Evolutionary conservation across 2,888 invertebrate genomes (phyloP), one percentile per base, ranked within the genome.

Genomic region (Cyclophora punctaria): DNA sequence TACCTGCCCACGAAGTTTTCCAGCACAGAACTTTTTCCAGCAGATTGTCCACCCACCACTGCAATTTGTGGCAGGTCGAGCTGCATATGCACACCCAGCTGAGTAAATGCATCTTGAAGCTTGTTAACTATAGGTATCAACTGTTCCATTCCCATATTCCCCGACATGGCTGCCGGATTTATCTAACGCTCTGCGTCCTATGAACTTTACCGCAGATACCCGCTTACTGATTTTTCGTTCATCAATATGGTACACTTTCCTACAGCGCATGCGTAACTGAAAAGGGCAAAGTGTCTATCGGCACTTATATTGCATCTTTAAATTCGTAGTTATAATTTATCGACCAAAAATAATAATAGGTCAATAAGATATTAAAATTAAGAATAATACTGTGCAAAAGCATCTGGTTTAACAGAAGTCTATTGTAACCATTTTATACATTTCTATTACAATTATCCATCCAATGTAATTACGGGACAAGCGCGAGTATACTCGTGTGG

Each of bases 1-100:
- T 90, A 98, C 98, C 95, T 96, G 89, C 99, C 99, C 64, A 99
- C 99, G 82, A 99, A 99, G 90, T 99, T 99, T 91, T 99, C 99
- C 78, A 99, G 91, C 53, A 99, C 99, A 49, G 99, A 99, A 88
- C 98, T 98, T 90, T 99, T 99, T 73, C 99, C 99, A 72, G 99
- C 99, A 78, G 98, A 98, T 88, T 99, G 99, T 72, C 99, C 99
- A 82, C 99, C 99, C 75, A 99, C 99, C 58, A 99, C 99, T 62
- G 99, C 99, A 78, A 99, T 99, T 91, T 99, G 99, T 65, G 99
- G 99, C 78, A 99, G 91, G 92, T 99, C 99, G 80, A 99, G 91
- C 82, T 97, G 96, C 94, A 99, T 96, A 80, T 97, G 95, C 71
- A 99, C 98, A 67, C 99, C 99, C 82, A 99, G 90, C 77, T 97